Evolutionary conservation across 2,113 vertebrate genomes (phyloP).

Genomic region (Excalfactoria chinensis): DNA sequence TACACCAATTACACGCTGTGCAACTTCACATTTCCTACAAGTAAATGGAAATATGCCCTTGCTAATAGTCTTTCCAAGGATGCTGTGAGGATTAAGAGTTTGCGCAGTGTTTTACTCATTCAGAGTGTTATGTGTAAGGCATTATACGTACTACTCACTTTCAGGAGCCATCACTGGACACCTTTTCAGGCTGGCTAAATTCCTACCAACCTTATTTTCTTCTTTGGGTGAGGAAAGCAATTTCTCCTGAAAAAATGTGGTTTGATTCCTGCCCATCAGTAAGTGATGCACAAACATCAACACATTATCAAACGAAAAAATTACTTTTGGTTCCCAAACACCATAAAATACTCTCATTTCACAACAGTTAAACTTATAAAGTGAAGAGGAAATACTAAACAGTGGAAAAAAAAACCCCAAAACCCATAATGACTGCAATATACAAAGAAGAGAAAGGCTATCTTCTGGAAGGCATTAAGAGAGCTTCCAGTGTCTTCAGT

Average conservation of each 20-base stretch:
- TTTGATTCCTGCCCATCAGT: background rate
- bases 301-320: background rate
- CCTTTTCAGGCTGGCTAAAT: background rate
- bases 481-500: background rate
- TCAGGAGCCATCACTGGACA: background rate
- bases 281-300: background rate
- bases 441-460: background rate
- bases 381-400: rapidly evolving
- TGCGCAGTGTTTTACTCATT: background rate
- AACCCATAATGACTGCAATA: background rate
- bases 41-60: background rate
- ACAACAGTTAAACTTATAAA: background rate
- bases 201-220: background rate
- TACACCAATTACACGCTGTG: background rate
- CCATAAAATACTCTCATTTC: background rate
- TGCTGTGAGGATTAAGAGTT: background rate
- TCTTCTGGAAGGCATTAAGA: background rate
- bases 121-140: background rate
- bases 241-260: background rate
- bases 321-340: background rate
- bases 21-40: background rate
- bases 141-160: background rate
- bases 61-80: background rate
- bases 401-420: background rate
- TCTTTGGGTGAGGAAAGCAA: background rate